Base-by-base conservation (phyloP, 2,888 invertebrate genomes). In the Drosophila borborema region DNA sequence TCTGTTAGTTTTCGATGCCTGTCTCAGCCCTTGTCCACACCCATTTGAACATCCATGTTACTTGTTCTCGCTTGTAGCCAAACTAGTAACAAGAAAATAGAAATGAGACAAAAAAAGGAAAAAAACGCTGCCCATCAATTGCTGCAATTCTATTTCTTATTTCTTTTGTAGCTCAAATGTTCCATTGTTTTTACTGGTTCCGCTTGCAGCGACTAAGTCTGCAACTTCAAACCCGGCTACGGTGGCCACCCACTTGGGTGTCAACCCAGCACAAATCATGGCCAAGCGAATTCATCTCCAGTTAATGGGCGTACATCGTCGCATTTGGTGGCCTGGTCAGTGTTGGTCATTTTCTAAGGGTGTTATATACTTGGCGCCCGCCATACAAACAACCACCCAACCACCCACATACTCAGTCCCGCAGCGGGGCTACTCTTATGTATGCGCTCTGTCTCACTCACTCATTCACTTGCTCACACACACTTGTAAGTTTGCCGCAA, bases 291-390 rank as follows among this genome's bases (percentile, higher is more conserved):
- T 85, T 89, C 89, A 89, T 85, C 89, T 85, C 74, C 81, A 86
- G 90, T 89, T 90, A 90, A 85, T 86, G 90, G 89, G 90, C 90
- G 90, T 90, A 80, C 74, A 78, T 81, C 76, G 81, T 80, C 68
- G 77, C 61, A 86, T 83, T 84, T 72, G 74, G 79, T 82, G 84
- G 83, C 62, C 70, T 86, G 85, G 90, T 89, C 85, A 90, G 90
- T 85, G 88, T 74, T 85, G 85, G 85, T 85, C 89, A 90, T 77
- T 90, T 85, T 89, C 85, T 83, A 85, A 89, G 85, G 85, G 85
- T 89, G 90, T 83, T 85, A 85, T 85, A 83, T 85, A 85, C 85
- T 74, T 83, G 68, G 64, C 53, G 7, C 41, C 38, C 38, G 38
- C 16, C 16, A 6, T 38, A 38, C 36, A 36, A 43, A 10, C 43